Conservation (phyloP, 2,797 vertebrate species). For the Sebastes nivosus region DNA sequence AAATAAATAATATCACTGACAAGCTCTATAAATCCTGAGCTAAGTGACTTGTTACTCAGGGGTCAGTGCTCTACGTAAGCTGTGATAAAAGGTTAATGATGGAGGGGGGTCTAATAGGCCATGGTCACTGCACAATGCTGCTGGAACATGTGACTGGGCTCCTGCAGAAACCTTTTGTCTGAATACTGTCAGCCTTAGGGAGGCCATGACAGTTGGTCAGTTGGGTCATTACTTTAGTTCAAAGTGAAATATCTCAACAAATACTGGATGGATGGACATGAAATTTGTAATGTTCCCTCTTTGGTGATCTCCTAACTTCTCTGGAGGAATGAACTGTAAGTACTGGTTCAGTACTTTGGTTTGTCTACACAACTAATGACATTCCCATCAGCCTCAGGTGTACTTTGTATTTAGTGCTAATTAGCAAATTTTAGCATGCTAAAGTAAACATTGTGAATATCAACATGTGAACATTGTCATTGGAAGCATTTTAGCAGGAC, state of each 20-base stretch:
- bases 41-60: slow-evolving; percentile 33
- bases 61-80: slow-evolving; percentile 34
- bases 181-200: not conserved
- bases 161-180: not conserved
- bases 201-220: not conserved
- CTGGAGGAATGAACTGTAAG: too few relatives aligned
- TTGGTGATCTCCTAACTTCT: not conserved
- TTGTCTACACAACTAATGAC: not conserved
- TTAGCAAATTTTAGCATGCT: too few relatives aligned
- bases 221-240: not conserved
- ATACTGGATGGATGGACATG: not conserved
- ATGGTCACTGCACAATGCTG: not conserved
- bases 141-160: not conserved
- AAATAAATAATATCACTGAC: slow-evolving; percentile 67
- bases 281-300: too few relatives aligned
- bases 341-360: not conserved
- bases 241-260: too few relatives aligned
- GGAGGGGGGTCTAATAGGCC: not conserved
- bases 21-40: slow-evolving; percentile 54
- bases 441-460: not conserved
- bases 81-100: slow-evolving; percentile 41
- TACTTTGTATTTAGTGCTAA: too few relatives aligned
- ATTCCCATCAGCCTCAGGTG: not conserved
- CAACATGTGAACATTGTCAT: not conserved
- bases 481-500: not conserved